phyloP scores from a whole-genome alignment of 2,797 vertebrate species.

The Ctenosaura bakeri region DNA sequence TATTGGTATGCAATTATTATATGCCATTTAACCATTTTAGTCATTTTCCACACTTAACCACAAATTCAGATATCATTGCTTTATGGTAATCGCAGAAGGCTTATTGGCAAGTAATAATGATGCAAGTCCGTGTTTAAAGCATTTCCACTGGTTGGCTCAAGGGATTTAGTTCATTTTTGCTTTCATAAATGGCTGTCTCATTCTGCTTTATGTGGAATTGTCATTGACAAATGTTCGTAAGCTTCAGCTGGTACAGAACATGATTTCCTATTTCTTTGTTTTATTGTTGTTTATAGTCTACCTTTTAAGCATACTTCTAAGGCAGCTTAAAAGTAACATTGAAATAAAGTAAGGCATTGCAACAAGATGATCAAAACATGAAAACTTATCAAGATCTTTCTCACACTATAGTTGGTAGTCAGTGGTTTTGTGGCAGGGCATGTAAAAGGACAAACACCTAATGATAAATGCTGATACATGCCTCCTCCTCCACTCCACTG shows the following conservation, averaged over 20 bases:
- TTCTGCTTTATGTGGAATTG: neutral
- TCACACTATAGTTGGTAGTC: neutral
- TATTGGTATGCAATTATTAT: neutral
- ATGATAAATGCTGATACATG: too few relatives aligned
- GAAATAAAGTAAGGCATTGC: neutral
- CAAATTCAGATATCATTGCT: conserved; percentile 22
- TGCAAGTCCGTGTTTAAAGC: neutral
- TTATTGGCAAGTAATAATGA: conserved; percentile 11
- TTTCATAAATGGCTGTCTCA: neutral
- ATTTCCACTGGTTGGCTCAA: neutral
- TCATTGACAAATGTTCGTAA: neutral
- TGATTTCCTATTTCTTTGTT: too few relatives aligned
- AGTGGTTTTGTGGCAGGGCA: neutral
- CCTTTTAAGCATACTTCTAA: neutral
- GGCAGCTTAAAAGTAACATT: neutral
- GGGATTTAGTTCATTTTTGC: conserved; percentile 20
- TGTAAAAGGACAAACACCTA: neutral
- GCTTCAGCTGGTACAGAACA: neutral
- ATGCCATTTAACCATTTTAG: neutral
- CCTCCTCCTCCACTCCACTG: neutral
- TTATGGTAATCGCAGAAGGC: conserved; percentile 25
- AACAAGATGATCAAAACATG: neutral
- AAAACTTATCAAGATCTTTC: neutral
- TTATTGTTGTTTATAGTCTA: neutral
- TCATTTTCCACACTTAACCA: neutral